These are phyloP conservation scores for Tipula helvola DNA, from an alignment of 2,888 invertebrate genomes.

Conservation along the genomic window DNA sequence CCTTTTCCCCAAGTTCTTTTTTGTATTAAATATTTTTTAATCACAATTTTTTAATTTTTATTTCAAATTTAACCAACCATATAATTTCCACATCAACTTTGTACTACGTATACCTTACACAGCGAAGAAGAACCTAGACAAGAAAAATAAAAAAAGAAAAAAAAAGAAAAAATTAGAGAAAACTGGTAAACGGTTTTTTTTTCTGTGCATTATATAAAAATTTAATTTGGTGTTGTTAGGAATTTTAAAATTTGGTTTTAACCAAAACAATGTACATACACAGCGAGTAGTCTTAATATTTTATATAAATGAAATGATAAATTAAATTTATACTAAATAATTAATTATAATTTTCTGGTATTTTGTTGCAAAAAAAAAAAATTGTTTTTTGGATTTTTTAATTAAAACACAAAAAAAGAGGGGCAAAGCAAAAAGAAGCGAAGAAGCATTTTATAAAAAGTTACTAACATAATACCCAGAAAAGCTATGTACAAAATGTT, in stretches of 20 bases:
- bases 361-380: not conserved
- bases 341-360: not conserved
- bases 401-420: not conserved
- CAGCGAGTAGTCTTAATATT: not conserved
- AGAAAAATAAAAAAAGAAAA: not conserved
- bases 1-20: not conserved
- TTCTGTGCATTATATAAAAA: not conserved
- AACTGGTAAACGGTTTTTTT: not conserved
- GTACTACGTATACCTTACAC: not conserved
- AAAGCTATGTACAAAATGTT: not conserved
- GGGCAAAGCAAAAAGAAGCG: not conserved
- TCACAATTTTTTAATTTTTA: not conserved
- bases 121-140: not conserved
- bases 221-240: not conserved
- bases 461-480: not conserved
- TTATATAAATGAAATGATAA: not conserved
- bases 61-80: not conserved
- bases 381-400: not conserved
- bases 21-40: not conserved
- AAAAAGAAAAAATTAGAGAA: not conserved
- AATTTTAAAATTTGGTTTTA: not conserved
- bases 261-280: not conserved
- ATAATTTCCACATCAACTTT: not conserved
- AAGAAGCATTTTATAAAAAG: not conserved
- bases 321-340: not conserved